A percentile compares a stretch with the other conserved stretches of the same genome.
Evolutionary conservation across 2,797 vertebrate genomes (phyloP).

Genomic region (Siniperca undulata): DNA sequence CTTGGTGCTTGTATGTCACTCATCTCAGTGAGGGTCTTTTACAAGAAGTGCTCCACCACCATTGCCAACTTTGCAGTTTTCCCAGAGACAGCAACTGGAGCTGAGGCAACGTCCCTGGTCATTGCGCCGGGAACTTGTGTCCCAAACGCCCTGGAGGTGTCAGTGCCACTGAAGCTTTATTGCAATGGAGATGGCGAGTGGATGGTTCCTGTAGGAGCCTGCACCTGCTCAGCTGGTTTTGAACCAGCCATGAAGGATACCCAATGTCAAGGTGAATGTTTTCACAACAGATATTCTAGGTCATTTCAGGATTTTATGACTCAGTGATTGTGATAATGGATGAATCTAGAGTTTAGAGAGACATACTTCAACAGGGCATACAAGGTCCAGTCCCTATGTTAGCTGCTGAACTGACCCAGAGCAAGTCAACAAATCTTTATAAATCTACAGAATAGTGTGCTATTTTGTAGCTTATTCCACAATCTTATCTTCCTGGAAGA

Average conservation of each 20-base stretch:
- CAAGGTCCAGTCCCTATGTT: background rate
- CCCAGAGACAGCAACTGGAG: conserved; percentile 96
- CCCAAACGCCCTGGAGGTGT: conserved; percentile 93
- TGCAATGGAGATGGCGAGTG: conserved; percentile 98
- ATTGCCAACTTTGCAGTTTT: conserved; percentile 96
- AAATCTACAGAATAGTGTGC: conserved; percentile 6
- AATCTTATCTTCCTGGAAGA: conserved; percentile 7
- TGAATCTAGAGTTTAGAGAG: conserved; percentile 19
- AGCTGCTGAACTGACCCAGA: background rate
- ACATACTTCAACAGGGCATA: conserved; percentile 9
- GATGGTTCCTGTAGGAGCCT: conserved; percentile 98
- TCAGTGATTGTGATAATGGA: conserved; percentile 2
- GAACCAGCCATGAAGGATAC: conserved; percentile 93
- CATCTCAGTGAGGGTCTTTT: conserved; percentile 97
- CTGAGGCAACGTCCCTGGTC: conserved; percentile 95
- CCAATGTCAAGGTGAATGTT: conserved; percentile 91
- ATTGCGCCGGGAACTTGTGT: conserved; percentile 96
- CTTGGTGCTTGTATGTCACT: conserved; percentile 98
- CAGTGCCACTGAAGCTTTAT: conserved; percentile 96
- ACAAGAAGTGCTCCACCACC: conserved; percentile 96
- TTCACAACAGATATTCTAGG: conserved; percentile 36
- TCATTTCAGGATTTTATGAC: conserved; percentile 8
- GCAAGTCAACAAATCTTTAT: background rate
- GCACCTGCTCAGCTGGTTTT: conserved; percentile 94
- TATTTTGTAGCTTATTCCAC: conserved; percentile 16